Percentiles rank a stretch among this genome's conserved stretches.
phyloP scores from a whole-genome alignment of 1,140 invertebrate genomes.

The Sesamia nonagrioides region DNA sequence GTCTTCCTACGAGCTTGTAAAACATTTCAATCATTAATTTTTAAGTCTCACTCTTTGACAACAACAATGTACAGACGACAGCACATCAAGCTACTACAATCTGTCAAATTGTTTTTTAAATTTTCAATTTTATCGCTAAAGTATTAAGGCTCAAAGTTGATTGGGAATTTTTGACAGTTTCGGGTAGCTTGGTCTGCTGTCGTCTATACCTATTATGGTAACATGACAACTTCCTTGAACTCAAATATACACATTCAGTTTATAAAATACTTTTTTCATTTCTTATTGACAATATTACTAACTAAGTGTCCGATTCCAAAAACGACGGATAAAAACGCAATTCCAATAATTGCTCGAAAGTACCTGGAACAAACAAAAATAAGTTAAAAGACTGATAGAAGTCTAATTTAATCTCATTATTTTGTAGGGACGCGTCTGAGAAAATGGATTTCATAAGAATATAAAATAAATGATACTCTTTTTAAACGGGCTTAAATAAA shows the following conservation, averaged over 20 bases:
- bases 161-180: no score
- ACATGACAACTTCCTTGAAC: not conserved
- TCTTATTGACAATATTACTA: slow-evolving; percentile 56
- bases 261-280: slow-evolving; percentile 12
- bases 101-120: no score
- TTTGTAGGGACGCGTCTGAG: no score
- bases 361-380: slow-evolving; percentile 73
- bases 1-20: no score
- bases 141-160: no score
- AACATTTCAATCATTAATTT: not conserved
- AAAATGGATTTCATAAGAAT: no score
- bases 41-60: not conserved
- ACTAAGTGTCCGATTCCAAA: slow-evolving; percentile 69
- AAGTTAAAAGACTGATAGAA: not conserved
- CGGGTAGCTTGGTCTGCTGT: no score
- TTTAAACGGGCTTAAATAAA: no score
- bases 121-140: no score
- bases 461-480: no score
- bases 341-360: slow-evolving; percentile 72
- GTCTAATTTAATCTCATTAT: not conserved
- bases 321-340: slow-evolving; percentile 65
- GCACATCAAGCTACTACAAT: no score
- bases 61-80: not conserved
- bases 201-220: no score
- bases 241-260: not conserved